Base-by-base conservation (phyloP, 2,888 invertebrate genomes). In the Tineola bisselliella region DNA sequence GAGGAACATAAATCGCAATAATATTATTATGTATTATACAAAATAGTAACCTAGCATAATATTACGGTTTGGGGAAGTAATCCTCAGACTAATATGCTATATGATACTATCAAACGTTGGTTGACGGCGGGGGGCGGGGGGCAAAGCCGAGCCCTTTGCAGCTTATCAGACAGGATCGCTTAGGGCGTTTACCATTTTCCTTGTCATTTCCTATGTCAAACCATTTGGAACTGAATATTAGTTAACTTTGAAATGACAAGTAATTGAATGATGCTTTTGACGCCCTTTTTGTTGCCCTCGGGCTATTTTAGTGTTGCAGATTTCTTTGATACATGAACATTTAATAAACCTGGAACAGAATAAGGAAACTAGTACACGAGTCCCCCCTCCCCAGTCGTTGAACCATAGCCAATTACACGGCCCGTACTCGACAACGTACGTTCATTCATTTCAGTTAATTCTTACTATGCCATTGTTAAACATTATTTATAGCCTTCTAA, bases 101-200 rank as follows among this genome's bases (percentile, higher is more conserved):
- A n/a, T n/a, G n/a, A n/a, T 31, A 31, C 10, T 31, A 38, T 38
- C 38, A 12, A 38, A 48, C 5, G n/a, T 48, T 48, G 15, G 10
- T 48, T 48, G 17, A 48, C 48, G 8, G 48, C n/a, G 15, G 48
- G 48, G 48, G 8, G 48, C n/a, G 15, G 48, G 48, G 48, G 48
- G 10, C 38, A 38, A 38, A 38, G 38, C 38, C 38, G 15, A 48
- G 8, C 15, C 48, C 48, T 10, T n/a, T 48, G n/a, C n/a, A 17
- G 48, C 17, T 48, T 17, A 17, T 48, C 48, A 15, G 48, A 48
- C 48, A 13, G 54, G 54, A 19, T 70, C 72, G 75, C 79, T 70
- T 70, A 69, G 79, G 84, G 83, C 83, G 83, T 81, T 71, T 72
- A 76, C 77, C 72, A 81, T 81, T 84, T 84, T 25, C 79, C 79